Base-by-base conservation (phyloP, 2,113 vertebrate genomes). In the Typhlomys cinereus region DNA sequence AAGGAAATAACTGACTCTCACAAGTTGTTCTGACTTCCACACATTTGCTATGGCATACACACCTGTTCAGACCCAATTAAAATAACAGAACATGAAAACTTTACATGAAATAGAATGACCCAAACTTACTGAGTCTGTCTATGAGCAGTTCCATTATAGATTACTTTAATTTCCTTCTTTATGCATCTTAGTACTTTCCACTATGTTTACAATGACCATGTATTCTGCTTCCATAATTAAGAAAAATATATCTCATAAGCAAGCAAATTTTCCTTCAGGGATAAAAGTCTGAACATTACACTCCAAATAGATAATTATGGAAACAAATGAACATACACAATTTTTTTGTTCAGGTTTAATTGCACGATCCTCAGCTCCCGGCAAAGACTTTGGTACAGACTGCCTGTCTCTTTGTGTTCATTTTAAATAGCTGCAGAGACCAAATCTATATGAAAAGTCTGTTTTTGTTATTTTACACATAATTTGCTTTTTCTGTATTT, bases 401-500 rank as follows among this genome's bases (percentile, higher is more conserved):
- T n/a, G n/a, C n/a, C n/a, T 34, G 29, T 73, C 90, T 78, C n/a
- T 15, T 41, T 27, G 39, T n/a, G 11, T 46, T 78, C 23, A 36
- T 39, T 66, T 29, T 71, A 41, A 84, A 50, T 27, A 83, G 79
- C 11, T 46, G 4, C 15, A 71, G 36, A 67, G 21, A 57, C 48
- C 69, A 88, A 66, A 44, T 44, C 46, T 70, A 46, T 31, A 36
- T 27, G 50, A 23, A 46, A 4, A 3, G 71, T 78, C 76, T 54
- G 7, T n/a, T 71, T 89, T 78, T 44, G 31, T 57, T n/a, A 90
- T 69, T 69, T 88, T 73, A 52, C 76, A 44, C 36, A 67, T 39
- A 23, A 31, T 52, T 90, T 86, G 15, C n/a, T 74, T 94, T 88
- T 81, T 36, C 71, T 76, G 4, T 31, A 89, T 79, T 75, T 81